Evolutionary conservation across 2,888 invertebrate genomes (phyloP).

Genomic region (Pharmacophagus antenor): DNA sequence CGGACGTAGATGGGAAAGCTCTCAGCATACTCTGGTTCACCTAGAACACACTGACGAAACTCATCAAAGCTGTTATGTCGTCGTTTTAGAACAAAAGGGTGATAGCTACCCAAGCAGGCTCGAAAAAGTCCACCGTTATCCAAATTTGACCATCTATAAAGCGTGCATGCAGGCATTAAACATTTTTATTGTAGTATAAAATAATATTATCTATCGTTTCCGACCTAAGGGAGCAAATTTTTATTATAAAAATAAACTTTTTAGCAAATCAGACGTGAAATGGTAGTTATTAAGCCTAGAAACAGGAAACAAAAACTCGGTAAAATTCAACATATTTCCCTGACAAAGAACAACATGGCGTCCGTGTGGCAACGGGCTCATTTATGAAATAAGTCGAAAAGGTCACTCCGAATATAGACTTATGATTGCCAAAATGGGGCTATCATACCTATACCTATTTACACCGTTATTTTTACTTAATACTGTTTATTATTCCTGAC

Average conservation of each 20-base stretch:
- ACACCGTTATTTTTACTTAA: not conserved
- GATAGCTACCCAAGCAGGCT: too few relatives aligned
- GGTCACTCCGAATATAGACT: conserved; percentile 57
- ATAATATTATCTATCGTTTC: not conserved
- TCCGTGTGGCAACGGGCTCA: conserved; percentile 36
- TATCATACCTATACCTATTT: not conserved
- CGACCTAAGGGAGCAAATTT: not conserved
- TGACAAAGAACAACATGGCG: conserved; percentile 15
- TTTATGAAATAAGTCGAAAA: conserved; percentile 53
- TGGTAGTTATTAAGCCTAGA: not conserved
- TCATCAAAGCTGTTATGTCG: too few relatives aligned
- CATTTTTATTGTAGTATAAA: not conserved
- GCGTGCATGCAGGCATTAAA: too few relatives aligned
- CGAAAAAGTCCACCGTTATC: too few relatives aligned
- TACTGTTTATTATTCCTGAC: not conserved
- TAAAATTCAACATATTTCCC: conserved; percentile 14
- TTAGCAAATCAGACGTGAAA: not conserved
- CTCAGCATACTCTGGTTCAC: too few relatives aligned
- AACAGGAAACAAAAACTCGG: conserved; percentile 23
- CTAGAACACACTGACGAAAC: too few relatives aligned
- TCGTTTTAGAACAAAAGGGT: too few relatives aligned
- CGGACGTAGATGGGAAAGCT: too few relatives aligned
- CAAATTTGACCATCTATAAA: too few relatives aligned
- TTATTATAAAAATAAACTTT: not conserved
- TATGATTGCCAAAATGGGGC: conserved; percentile 52